A percentile compares a stretch with the other conserved stretches of the same genome.
Evolutionary conservation across 1,140 invertebrate species (phyloP).

Genomic region (Thaumatotibia leucotreta): DNA sequence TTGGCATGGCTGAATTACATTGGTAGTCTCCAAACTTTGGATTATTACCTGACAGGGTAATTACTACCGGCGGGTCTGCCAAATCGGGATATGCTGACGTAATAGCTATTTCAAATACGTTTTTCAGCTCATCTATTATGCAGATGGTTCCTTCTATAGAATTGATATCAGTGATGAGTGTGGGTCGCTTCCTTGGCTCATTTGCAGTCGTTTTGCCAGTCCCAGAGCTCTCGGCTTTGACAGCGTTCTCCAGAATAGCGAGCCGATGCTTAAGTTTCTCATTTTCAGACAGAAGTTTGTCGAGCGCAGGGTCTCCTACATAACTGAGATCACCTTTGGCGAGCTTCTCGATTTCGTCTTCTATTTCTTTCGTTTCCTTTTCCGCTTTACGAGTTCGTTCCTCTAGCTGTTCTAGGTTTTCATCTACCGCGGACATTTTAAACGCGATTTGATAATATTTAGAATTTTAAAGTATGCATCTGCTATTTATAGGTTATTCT

Average conservation of each 20-base stretch:
- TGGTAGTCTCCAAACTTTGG: constrained; percentile 98
- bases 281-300: constrained; percentile 84
- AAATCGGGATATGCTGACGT: constrained; percentile 85
- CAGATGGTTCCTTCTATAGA: constrained; percentile 78
- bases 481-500: constrained; percentile 19
- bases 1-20: constrained; percentile 95
- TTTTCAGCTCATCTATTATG: constrained; percentile 79
- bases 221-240: constrained; percentile 48
- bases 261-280: constrained; percentile 90
- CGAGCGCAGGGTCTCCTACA: constrained; percentile 65
- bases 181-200: constrained; percentile 36
- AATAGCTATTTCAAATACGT: constrained; percentile 85
- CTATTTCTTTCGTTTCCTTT: constrained; percentile 72
- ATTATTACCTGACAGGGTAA: constrained; percentile 82
- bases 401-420: constrained; percentile 38
- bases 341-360: constrained; percentile 74
- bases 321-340: constrained; percentile 52
- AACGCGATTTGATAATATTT: constrained; percentile 9
- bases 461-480: neutral
- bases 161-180: constrained; percentile 46
- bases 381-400: constrained; percentile 63
- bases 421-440: constrained; percentile 42
- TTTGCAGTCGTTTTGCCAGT: constrained; percentile 28
- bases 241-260: constrained; percentile 86
- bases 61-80: constrained; percentile 80